Evolutionary conservation across 64 coral and sea anemone genomes (phyloP).

Genomic region (Anthopleura sola): DNA sequence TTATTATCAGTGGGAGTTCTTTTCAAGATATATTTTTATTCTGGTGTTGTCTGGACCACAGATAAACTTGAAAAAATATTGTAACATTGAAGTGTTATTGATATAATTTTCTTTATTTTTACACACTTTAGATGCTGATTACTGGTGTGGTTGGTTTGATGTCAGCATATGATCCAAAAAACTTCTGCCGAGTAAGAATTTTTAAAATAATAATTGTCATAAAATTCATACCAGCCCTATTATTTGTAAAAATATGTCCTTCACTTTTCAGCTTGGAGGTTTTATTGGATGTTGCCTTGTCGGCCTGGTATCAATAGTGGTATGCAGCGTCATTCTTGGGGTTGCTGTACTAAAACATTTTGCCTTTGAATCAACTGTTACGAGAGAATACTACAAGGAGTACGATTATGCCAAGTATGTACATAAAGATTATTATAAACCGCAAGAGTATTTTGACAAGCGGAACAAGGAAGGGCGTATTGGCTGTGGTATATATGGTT

Average conservation of each 20-base stretch:
- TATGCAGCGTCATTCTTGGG: slow-evolving; percentile 30
- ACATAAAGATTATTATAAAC: slow-evolving; percentile 22
- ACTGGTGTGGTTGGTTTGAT: slow-evolving; percentile 39
- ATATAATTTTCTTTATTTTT: not conserved
- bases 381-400: slow-evolving; percentile 43
- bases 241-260: not conserved
- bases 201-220: not conserved
- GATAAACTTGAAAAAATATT: no score
- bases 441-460: slow-evolving; percentile 38
- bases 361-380: slow-evolving; percentile 40
- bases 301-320: slow-evolving; percentile 22
- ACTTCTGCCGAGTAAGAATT: slow-evolving; percentile 36
- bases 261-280: slow-evolving; percentile 12
- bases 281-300: slow-evolving; percentile 34
- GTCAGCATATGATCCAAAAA: slow-evolving; percentile 15
- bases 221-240: no score
- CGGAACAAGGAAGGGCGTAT: not conserved
- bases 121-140: slow-evolving; percentile 29
- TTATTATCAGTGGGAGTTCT: no score
- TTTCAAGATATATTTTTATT: no score
- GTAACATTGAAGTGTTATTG: not conserved
- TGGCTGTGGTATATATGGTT: slow-evolving; percentile 33
- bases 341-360: slow-evolving; percentile 21
- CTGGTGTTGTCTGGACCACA: no score
- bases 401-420: not conserved